These are phyloP conservation scores for Fratercula arctica DNA, from an alignment of 2,797 vertebrate genomes.

Conservation along the genomic window DNA sequence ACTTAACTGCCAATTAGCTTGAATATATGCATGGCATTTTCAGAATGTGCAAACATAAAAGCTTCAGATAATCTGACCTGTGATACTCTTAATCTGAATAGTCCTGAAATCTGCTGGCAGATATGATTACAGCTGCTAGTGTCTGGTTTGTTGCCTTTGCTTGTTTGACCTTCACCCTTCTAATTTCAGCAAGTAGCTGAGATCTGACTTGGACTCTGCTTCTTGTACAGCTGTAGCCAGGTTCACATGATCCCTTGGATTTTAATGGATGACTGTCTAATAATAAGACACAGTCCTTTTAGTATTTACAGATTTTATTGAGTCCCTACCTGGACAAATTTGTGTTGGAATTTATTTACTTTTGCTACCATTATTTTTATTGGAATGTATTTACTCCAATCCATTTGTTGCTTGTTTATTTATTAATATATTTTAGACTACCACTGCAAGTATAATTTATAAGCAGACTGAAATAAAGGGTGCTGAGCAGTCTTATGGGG, in stretches of 20 bases:
- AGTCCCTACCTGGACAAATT: neutral
- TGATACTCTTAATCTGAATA: slow-evolving; percentile 23
- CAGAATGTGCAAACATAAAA: slow-evolving; percentile 29
- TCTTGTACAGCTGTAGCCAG: slow-evolving; percentile 29
- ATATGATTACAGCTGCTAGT: slow-evolving; percentile 11
- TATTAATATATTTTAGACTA: neutral
- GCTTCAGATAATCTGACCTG: slow-evolving; percentile 20
- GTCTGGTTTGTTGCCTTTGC: slow-evolving; percentile 48
- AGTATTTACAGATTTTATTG: neutral
- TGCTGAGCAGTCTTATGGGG: neutral
- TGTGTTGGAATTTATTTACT: neutral
- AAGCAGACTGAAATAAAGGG: neutral
- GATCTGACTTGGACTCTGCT: slow-evolving; percentile 38
- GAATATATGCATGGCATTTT: slow-evolving; percentile 7
- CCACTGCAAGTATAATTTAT: neutral
- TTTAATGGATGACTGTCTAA: slow-evolving; percentile 11
- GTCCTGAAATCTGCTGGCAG: slow-evolving; percentile 1
- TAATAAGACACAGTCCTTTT: neutral
- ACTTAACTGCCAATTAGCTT: slow-evolving; percentile 12
- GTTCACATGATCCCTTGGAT: slow-evolving; percentile 37
- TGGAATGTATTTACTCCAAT: neutral
- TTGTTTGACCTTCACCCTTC: slow-evolving; percentile 61
- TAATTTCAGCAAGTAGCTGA: slow-evolving; percentile 56
- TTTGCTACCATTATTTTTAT: neutral
- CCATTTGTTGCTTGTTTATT: neutral